Evolutionary conservation across 2,888 invertebrate species (phyloP).

Genomic region (Coecobrya sp.): DNA sequence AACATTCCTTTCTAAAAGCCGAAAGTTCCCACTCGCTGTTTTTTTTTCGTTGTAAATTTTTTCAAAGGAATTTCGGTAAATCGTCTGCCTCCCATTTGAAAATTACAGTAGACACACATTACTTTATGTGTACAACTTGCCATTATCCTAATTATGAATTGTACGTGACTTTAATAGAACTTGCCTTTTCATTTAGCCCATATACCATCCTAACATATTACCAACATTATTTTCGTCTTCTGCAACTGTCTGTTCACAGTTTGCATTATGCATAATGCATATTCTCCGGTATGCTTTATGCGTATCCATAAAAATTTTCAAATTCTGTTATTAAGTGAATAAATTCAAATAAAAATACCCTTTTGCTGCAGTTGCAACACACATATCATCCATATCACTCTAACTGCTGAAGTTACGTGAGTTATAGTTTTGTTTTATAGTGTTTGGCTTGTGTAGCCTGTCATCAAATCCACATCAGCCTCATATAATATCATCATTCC

Average conservation of each 20-base stretch:
- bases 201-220: not conserved
- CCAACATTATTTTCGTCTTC: not conserved
- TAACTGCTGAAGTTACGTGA: not conserved
- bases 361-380: slow-evolving; percentile 5
- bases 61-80: not conserved
- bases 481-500: slow-evolving; percentile 26
- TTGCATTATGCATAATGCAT: not conserved
- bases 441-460: slow-evolving; percentile 44
- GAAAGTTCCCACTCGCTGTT: not conserved
- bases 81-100: not conserved
- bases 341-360: slow-evolving; percentile 36
- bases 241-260: not conserved
- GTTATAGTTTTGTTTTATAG: slow-evolving; percentile 27
- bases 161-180: slow-evolving; percentile 60
- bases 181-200: not conserved
- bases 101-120: not conserved
- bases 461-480: slow-evolving; percentile 29
- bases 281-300: slow-evolving; percentile 29
- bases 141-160: slow-evolving; percentile 35
- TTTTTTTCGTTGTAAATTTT: not conserved
- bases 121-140: not conserved
- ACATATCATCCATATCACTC: not conserved
- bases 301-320: slow-evolving; percentile 34
- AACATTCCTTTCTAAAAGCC: not conserved
- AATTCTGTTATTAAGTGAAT: slow-evolving; percentile 34